Evolutionary conservation across 1,140 invertebrate genomes (phyloP), one percentile per base, ranked within the genome.

Genomic region (Hylaeus volcanicus): DNA sequence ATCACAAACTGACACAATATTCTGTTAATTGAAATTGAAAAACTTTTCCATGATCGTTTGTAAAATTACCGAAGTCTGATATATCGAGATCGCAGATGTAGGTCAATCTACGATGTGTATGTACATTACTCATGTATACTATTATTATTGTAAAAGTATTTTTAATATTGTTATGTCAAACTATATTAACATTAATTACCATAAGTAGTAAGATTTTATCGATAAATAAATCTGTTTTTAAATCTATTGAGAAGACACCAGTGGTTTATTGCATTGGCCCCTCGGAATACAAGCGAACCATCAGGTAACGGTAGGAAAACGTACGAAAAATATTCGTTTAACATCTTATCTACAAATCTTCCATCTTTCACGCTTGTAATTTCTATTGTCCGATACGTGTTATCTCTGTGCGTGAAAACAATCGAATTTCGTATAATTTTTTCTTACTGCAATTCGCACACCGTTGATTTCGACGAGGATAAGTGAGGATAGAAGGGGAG

Each of bases 401-500:
- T n/a, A 14, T 39, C 2, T 12, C 8, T 53, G 58, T 55, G 37
- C 45, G 66, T 53, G 15, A 43, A 70, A 74, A 70, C 14, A 63
- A 78, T 68, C 5, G 14, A 15, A 15, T n/a, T 6, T 15, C 5
- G 8, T 64, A 45, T 14, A 15, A 41, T 55, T 72, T 1, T 68
- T 65, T 26, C 48, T 90, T 74, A 92, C 70, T 92, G 91, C 15
- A 93, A 76, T 1, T 86, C 80, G 71, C 92, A 93, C 5, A 92
- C 89, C 2, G 84, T 26, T 39, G 92, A 93, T 81, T 93, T 92
- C 0, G 92, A 88, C 37, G 83, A 51, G 15, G 89, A 83, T 63
- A 91, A 80, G 81, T 86, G 86, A 14, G 89, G 75, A 77, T 87
- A 69, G 58, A 89, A 87, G 6, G 83, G 61, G 61, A 92, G 88